phyloP scores from a whole-genome alignment of 2,113 vertebrate species.

The Corynorhinus townsendii region DNA sequence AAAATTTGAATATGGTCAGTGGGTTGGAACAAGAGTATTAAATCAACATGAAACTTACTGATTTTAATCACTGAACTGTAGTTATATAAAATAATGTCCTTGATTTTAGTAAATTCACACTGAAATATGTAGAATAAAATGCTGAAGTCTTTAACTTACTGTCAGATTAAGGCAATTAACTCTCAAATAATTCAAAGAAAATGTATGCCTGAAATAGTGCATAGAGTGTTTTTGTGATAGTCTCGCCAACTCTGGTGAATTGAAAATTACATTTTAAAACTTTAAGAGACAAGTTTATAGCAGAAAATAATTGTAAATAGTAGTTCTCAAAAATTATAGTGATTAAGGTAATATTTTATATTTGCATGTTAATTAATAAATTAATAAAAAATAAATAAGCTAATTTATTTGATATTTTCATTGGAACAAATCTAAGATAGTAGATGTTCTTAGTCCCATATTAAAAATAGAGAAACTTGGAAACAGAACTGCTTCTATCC shows the following conservation, averaged over 20 bases:
- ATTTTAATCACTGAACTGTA: not conserved
- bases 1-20: not conserved
- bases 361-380: not conserved
- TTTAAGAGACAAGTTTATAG: not conserved
- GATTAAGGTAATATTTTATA: not conserved
- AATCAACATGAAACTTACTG: not conserved
- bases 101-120: not conserved
- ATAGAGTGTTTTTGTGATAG: not conserved
- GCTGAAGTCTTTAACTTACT: not conserved
- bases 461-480: conserved; percentile 6
- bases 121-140: not conserved
- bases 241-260: not conserved
- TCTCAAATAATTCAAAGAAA: not conserved
- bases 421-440: not conserved
- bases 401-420: not conserved
- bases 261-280: not conserved
- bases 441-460: not conserved
- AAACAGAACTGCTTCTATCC: not conserved
- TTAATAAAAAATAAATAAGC: no score
- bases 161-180: not conserved
- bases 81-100: not conserved
- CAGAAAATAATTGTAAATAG: not conserved
- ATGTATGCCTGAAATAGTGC: not conserved
- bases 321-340: not conserved
- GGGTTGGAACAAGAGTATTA: not conserved